phyloP scores from a whole-genome alignment of 2,888 invertebrate species.

The Belgica antarctica region DNA sequence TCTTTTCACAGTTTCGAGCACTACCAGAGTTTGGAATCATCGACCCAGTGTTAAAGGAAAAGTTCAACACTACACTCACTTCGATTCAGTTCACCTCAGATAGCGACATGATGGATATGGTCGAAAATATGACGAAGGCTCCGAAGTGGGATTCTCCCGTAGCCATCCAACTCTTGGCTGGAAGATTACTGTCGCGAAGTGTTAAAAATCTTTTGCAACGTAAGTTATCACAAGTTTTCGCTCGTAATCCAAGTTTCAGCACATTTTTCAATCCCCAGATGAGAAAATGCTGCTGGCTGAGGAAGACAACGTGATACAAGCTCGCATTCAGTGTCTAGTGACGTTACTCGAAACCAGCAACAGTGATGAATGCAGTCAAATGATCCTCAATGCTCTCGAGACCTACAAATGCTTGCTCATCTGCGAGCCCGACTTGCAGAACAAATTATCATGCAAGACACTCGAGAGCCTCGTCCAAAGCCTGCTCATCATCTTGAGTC shows the following conservation, averaged over 20 bases:
- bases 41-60: too few species aligned
- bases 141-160: not conserved
- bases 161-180: not conserved
- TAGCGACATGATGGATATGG: not conserved
- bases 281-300: not conserved
- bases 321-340: not conserved
- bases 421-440: constrained; percentile 1
- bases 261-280: not conserved
- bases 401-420: constrained; percentile 10
- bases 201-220: not conserved
- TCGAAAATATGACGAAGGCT: not conserved
- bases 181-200: not conserved
- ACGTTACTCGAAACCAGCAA: not conserved
- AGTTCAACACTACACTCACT: too few species aligned
- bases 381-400: constrained; percentile 27
- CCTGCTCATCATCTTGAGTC: not conserved
- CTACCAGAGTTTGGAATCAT: too few species aligned
- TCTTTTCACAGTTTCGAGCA: too few species aligned
- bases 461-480: not conserved
- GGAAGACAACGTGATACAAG: constrained; percentile 6
- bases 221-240: constrained; percentile 2
- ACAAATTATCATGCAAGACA: constrained; percentile 4
- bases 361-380: constrained; percentile 1
- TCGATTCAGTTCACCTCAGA: too few species aligned
- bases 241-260: not conserved